Evolutionary conservation across 1,140 invertebrate species (phyloP).

Genomic region (Rhysida immarginata): DNA sequence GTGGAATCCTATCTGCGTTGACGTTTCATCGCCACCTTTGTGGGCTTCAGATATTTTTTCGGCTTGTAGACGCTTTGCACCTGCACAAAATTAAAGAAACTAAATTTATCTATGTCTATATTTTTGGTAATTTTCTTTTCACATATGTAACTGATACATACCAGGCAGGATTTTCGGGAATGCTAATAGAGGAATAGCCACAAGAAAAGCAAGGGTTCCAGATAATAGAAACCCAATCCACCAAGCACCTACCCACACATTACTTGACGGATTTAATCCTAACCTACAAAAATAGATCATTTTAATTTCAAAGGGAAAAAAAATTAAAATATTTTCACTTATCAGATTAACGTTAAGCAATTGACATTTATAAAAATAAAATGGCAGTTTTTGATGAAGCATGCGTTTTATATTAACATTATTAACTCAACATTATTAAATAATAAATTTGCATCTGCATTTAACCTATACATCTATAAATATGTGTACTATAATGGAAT

Average conservation of each 20-base stretch:
- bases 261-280: conserved; percentile 52
- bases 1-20: conserved; percentile 14
- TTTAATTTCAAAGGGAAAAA: background rate
- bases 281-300: conserved; percentile 42
- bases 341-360: too few relatives aligned
- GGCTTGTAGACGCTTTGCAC: conserved; percentile 44
- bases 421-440: too few relatives aligned
- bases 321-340: too few relatives aligned
- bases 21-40: conserved; percentile 11
- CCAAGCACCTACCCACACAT: conserved; percentile 85
- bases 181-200: conserved; percentile 71
- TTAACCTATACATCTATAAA: too few relatives aligned
- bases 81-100: conserved; percentile 25
- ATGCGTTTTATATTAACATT: too few relatives aligned
- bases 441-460: too few relatives aligned
- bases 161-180: conserved; percentile 58
- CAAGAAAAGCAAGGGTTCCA: conserved; percentile 58
- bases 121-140: too few relatives aligned
- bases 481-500: too few relatives aligned
- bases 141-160: too few relatives aligned
- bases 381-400: too few relatives aligned
- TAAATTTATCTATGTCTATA: too few relatives aligned
- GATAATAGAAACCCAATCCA: conserved; percentile 82
- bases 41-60: conserved; percentile 53
- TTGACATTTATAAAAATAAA: too few relatives aligned